Evolutionary conservation across 1,140 invertebrate species (phyloP).

Genomic region (Bombus polaris): DNA sequence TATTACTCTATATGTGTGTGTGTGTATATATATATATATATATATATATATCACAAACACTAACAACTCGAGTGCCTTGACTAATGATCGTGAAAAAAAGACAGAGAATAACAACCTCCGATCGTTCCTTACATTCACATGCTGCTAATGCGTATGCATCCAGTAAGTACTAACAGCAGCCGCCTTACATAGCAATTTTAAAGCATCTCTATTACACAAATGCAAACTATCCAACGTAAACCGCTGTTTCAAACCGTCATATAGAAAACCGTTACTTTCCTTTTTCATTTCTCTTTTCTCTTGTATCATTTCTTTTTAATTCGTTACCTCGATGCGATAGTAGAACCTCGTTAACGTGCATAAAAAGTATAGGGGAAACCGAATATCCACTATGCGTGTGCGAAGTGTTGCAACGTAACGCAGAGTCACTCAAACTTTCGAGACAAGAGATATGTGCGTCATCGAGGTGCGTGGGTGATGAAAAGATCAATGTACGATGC

Average conservation of each 20-base stretch:
- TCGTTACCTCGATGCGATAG: not conserved
- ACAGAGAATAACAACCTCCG: conserved; percentile 22
- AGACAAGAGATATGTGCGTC: conserved; percentile 41
- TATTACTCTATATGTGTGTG: not conserved
- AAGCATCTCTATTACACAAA: not conserved
- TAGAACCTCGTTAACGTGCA: conserved; percentile 13
- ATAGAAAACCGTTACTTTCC: not conserved
- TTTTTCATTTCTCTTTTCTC: not conserved
- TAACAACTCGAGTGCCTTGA: conserved; percentile 23
- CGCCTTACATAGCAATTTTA: conserved; percentile 14
- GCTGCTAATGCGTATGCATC: not conserved
- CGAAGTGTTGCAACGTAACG: conserved; percentile 8
- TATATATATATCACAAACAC: conserved; percentile 38
- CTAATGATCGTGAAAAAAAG: conserved; percentile 49
- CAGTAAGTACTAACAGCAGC: not conserved
- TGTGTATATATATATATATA: not conserved
- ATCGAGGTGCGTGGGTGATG: conserved; percentile 35
- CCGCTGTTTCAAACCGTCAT: not conserved
- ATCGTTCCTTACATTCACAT: conserved; percentile 29
- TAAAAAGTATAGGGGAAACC: conserved; percentile 6
- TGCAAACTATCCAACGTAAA: not conserved
- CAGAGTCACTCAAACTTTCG: conserved; percentile 29
- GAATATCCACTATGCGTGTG: not conserved
- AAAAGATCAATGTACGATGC: conserved; percentile 40
- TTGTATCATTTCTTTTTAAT: not conserved